Evolutionary conservation across 2,113 vertebrate genomes (phyloP), one percentile per base, ranked within the genome.

Genomic region (Sus scrofa): DNA sequence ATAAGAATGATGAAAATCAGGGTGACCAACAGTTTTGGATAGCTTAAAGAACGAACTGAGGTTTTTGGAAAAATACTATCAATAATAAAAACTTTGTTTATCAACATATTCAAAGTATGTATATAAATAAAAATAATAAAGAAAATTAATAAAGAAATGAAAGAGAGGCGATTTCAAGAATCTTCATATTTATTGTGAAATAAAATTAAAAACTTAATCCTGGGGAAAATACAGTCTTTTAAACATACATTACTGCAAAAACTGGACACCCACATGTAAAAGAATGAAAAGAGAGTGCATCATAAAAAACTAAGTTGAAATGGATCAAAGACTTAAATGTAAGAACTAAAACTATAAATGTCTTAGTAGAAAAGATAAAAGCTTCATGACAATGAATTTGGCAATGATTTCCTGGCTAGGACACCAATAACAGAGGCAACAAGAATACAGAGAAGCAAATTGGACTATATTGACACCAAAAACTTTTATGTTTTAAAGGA

Each of bases 41-140:
- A 75, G 20, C 39, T 95, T 30, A 96, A 91, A 81, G 56, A 81
- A 92, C 90, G 34, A 81, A 62, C 3, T 88, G 63, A 79, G 13
- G 87, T 67, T 70, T 84, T 93, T 58, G 20, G 58, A 44, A 86
- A 81, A 68, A n/a, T 20, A 26, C 24, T 58, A 11, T 78, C n/a
- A 86, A 67, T 30, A 82, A 13, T 56, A 81, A 62, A 39, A 87
- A 18, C 52, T 50, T 71, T 54, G 7, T 34, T 68, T 54, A 34
- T 78, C 84, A 88, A 12, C 27, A 85, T 86, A 74, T 77, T 91
- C 8, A 83, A 86, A 71, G 83, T 60, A 62, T 34, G 6, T 63
- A 68, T 3, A 68, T 30, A 67, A 83, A 94, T 1, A 89, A 84
- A 85, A 44, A 44, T 44, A 44, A 44, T 44, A 44, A 44, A 44